Evolutionary conservation across 1,140 invertebrate species (phyloP).

Genomic region (Heterodera schachtii): DNA sequence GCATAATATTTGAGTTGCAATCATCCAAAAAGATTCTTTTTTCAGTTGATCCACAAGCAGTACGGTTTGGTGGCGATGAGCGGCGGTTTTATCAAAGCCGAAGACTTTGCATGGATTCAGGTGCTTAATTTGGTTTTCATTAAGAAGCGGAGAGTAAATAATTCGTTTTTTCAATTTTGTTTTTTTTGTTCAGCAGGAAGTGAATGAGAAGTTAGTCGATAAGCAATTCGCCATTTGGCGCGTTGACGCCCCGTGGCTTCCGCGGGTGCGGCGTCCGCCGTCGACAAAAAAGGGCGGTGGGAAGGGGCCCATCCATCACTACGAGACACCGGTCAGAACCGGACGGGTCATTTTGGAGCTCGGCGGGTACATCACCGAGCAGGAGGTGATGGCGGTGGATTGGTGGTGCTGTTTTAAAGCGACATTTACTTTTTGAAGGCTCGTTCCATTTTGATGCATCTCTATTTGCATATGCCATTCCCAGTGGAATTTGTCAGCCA

Average conservation of each 20-base stretch:
- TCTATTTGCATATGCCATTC: slow-evolving; percentile 83
- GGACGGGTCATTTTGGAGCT: slow-evolving; percentile 92
- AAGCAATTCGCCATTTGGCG: slow-evolving; percentile 84
- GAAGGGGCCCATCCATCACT: slow-evolving; percentile 92
- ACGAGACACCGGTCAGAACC: slow-evolving; percentile 86
- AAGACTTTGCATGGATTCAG: slow-evolving; percentile 61
- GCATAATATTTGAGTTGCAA: neutral
- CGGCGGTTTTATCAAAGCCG: slow-evolving; percentile 55
- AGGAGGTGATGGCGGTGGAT: slow-evolving; percentile 80
- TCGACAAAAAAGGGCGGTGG: slow-evolving; percentile 92
- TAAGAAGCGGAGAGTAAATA: no score
- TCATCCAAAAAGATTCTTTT: neutral
- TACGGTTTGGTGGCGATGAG: slow-evolving; percentile 58
- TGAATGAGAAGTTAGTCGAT: slow-evolving; percentile 58
- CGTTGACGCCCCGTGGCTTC: slow-evolving; percentile 84
- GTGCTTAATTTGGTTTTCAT: slow-evolving; percentile 38
- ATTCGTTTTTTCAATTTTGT: no score
- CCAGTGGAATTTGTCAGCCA: slow-evolving; percentile 81
- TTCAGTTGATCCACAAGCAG: slow-evolving; percentile 58
- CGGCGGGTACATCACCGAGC: slow-evolving; percentile 83
- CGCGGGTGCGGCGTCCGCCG: slow-evolving; percentile 79
- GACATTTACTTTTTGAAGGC: slow-evolving; percentile 48
- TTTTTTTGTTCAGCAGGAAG: slow-evolving; percentile 48
- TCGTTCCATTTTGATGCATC: slow-evolving; percentile 66
- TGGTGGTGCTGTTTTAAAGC: neutral